Evolutionary conservation across 2,888 invertebrate genomes (phyloP), one percentile per base, ranked within the genome.

Genomic region (Hyposoter didymator): DNA sequence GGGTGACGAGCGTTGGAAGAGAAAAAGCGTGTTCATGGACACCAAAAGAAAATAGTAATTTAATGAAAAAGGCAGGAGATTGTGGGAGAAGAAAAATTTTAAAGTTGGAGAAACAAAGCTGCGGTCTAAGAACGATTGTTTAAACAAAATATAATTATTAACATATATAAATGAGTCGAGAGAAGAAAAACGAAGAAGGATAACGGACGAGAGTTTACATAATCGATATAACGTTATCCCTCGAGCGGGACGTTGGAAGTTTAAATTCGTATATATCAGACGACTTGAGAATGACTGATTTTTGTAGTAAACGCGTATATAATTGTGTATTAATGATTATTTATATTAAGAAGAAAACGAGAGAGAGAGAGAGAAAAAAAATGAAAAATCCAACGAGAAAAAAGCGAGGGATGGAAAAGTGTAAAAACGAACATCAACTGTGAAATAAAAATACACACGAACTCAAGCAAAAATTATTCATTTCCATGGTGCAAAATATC

Each of bases 251-350:
- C 69, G 74, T 84, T 84, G 74, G 49, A 80, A 67, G 85, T 70
- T 80, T 84, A 85, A 78, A 87, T 87, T 80, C 78, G 75, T 82
- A 74, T 59, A 28, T 81, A 84, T 82, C 73, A 67, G 80, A 70
- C 84, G 86, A 80, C 88, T 84, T 43, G 85, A 87, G 78, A 84
- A 88, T 85, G 88, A 89, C 82, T 88, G 88, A 89, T 86, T 89
- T 88, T 88, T 88, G 80, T 89, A 89, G 85, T 83, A 75, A 83
- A 79, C 39, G 82, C 55, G 62, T 75, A 75, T 85, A 78, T 79
- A 66, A 78, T 47, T 76, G 74, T 82, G 64, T 73, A 72, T 67
- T 78, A 78, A 80, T 70, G 70, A 84, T 75, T 12, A 55, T 7
- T 28, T 55, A n/a, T n/a, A n/a, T 55, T n/a, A 17, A 35, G 70